Conservation (phyloP, 2,888 invertebrate genomes). For the Eurytoma adleriae region DNA sequence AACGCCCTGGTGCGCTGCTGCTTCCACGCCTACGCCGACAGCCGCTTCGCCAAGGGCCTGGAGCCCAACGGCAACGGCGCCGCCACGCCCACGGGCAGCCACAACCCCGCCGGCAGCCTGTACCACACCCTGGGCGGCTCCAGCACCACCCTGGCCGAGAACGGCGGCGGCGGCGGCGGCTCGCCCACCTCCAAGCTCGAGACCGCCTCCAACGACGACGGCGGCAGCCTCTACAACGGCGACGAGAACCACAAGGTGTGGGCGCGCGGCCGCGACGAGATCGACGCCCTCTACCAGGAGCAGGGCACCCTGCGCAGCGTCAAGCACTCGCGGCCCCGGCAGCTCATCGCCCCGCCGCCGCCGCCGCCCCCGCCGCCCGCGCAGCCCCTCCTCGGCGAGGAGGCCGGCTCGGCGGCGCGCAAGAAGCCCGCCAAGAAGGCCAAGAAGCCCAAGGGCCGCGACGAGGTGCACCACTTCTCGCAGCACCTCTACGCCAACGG, state of each 20-base stretch:
- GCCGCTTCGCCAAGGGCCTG: slow-evolving; percentile 88
- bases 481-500: slow-evolving; percentile 75
- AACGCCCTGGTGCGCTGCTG: slow-evolving; percentile 98
- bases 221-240: slow-evolving; percentile 87
- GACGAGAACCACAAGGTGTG: slow-evolving; percentile 97
- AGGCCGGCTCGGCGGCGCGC: slow-evolving; percentile 69
- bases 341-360: slow-evolving; percentile 90
- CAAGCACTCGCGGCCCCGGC: slow-evolving; percentile 84
- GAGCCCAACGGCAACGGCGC: slow-evolving; percentile 78
- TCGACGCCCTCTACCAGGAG: slow-evolving; percentile 85
- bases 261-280: slow-evolving; percentile 88
- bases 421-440: slow-evolving; percentile 71
- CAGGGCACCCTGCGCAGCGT: slow-evolving; percentile 77
- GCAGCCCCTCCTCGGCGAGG: slow-evolving; percentile 69
- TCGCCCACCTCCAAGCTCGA: slow-evolving; percentile 48
- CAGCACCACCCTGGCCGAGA: slow-evolving; percentile 72
- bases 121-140: slow-evolving; percentile 75
- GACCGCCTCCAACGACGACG: slow-evolving; percentile 71
- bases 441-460: slow-evolving; percentile 70
- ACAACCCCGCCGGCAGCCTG: slow-evolving; percentile 64
- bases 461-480: slow-evolving; percentile 73
- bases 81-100: slow-evolving; percentile 73
- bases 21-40: slow-evolving; percentile 98
- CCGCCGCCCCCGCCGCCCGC: slow-evolving; percentile 78
- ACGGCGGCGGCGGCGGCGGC: slow-evolving; percentile 52